Evolutionary conservation across 1,140 invertebrate genomes (phyloP).

Genomic region (Drosophila pseudoobscura): DNA sequence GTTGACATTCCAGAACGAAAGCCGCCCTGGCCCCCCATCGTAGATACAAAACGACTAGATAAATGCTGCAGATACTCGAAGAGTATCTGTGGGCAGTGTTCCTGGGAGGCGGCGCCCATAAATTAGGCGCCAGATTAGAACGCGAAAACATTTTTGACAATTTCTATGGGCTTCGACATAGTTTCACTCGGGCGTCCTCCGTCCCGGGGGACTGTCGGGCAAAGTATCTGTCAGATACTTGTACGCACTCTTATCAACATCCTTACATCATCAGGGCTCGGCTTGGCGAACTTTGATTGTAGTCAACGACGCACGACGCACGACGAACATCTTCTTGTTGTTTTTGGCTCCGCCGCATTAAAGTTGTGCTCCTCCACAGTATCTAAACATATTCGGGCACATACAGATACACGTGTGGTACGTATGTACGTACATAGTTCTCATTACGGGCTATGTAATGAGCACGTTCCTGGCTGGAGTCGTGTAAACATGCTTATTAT

Average conservation of each 20-base stretch:
- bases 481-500: slow-evolving; percentile 65
- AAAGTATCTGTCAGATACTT: slow-evolving; percentile 49
- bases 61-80: slow-evolving; percentile 55
- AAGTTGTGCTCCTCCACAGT: slow-evolving; percentile 7
- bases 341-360: slow-evolving; percentile 16
- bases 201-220: too few species aligned
- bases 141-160: slow-evolving; percentile 61
- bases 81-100: too few species aligned
- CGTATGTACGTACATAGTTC: neutral
- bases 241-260: slow-evolving; percentile 14
- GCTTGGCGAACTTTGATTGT: neutral
- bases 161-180: slow-evolving; percentile 59
- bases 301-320: neutral
- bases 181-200: slow-evolving; percentile 9
- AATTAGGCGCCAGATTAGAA: slow-evolving; percentile 59
- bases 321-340: neutral
- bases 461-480: slow-evolving; percentile 36
- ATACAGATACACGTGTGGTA: neutral
- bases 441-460: slow-evolving; percentile 45
- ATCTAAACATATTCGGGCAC: neutral
- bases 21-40: slow-evolving; percentile 19
- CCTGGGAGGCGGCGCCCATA: slow-evolving; percentile 32
- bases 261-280: slow-evolving; percentile 17
- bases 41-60: slow-evolving; percentile 52
- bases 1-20: slow-evolving; percentile 60